Percentiles rank a stretch among this genome's conserved stretches.
phyloP scores from a whole-genome alignment of 2,888 invertebrate genomes.

The Hyalella azteca region DNA sequence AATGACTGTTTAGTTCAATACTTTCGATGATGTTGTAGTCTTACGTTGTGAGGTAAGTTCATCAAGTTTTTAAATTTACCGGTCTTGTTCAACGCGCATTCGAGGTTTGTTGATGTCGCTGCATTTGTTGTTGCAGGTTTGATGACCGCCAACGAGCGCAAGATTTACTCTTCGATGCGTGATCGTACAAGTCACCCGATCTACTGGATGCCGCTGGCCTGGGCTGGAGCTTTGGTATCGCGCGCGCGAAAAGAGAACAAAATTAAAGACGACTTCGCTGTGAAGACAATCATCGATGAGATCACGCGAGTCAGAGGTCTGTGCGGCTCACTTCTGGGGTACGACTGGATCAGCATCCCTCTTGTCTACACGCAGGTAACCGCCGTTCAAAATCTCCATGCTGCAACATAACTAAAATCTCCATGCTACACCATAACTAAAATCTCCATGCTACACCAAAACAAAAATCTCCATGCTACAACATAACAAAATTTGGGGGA shows the following conservation, averaged over 20 bases:
- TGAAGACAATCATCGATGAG: slow-evolving; percentile 87
- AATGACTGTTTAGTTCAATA: too few relatives aligned
- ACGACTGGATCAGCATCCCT: slow-evolving; percentile 72
- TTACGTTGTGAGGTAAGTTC: not conserved
- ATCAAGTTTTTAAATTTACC: not conserved
- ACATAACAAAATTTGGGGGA: too few relatives aligned
- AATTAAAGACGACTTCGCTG: slow-evolving; percentile 87
- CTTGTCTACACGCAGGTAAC: slow-evolving; percentile 29
- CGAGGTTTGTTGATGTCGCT: not conserved
- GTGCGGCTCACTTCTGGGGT: slow-evolving; percentile 83
- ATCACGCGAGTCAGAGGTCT: slow-evolving; percentile 85
- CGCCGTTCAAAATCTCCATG: too few relatives aligned
- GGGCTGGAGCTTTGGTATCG: slow-evolving; percentile 91
- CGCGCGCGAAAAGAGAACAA: slow-evolving; percentile 82
- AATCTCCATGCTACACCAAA: too few relatives aligned
- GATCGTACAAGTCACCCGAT: slow-evolving; percentile 86
- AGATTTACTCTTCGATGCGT: slow-evolving; percentile 88
- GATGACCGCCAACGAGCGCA: slow-evolving; percentile 89
- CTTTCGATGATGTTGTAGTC: not conserved
- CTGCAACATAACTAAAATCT: too few relatives aligned
- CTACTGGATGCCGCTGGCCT: slow-evolving; percentile 93
- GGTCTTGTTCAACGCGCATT: not conserved
- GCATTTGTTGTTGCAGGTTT: slow-evolving; percentile 69
- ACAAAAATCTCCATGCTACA: too few relatives aligned
- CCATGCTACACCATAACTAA: too few relatives aligned